Conservation (phyloP, 1,140 invertebrate genomes). For the Phymastichus coffea region DNA sequence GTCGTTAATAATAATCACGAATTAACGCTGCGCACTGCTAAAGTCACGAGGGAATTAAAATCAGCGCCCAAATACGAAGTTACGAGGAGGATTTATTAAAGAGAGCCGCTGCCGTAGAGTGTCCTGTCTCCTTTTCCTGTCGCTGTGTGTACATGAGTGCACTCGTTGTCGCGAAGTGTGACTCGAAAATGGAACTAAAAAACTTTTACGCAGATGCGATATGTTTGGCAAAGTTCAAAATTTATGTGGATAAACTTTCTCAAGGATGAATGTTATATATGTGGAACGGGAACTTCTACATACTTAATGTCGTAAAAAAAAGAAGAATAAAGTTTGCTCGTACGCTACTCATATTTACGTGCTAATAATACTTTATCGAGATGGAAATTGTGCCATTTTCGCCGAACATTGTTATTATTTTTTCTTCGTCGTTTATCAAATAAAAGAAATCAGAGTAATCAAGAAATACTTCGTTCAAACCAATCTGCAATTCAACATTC, state of each 20-base stretch:
- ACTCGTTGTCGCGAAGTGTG: neutral
- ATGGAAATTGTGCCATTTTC: too few species aligned
- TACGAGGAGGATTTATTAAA: conserved; percentile 50
- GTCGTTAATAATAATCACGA: conserved; percentile 55
- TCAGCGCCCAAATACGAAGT: conserved; percentile 47
- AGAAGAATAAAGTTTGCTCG: too few species aligned
- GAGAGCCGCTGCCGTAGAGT: conserved; percentile 22
- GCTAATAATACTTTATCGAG: too few species aligned
- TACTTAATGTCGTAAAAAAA: too few species aligned
- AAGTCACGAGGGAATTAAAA: conserved; percentile 48
- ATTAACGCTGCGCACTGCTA: conserved; percentile 41
- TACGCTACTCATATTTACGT: too few species aligned
- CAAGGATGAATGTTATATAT: too few species aligned
- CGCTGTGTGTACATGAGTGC: neutral
- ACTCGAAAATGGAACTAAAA: neutral
- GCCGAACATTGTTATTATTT: too few species aligned
- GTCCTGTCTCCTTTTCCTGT: neutral
- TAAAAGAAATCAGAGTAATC: too few species aligned
- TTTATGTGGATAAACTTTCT: neutral
- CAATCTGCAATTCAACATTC: too few species aligned
- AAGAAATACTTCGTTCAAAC: too few species aligned
- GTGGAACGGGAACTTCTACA: too few species aligned
- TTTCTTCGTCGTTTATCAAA: too few species aligned
- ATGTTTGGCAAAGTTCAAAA: neutral
- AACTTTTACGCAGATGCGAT: neutral